Percentiles rank a stretch among this genome's conserved stretches.
phyloP scores from a whole-genome alignment of 2,113 vertebrate genomes.

The Dasyurus viverrinus region DNA sequence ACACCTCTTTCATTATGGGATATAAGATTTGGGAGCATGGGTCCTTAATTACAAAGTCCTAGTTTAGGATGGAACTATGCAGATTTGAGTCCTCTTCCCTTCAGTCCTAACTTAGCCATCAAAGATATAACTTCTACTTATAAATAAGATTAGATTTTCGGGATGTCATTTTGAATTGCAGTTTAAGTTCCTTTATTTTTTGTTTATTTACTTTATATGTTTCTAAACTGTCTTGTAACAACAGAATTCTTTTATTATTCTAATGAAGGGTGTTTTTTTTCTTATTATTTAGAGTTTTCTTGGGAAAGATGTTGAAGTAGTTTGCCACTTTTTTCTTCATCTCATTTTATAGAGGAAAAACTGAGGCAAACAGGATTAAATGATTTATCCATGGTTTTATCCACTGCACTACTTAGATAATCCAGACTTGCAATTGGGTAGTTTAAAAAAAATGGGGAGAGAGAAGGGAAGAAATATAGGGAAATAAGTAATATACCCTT shows the following conservation, averaged over 20 bases:
- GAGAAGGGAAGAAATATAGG: background rate
- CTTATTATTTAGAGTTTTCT: background rate
- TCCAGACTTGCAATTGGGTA: background rate
- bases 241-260: background rate
- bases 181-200: background rate
- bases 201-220: background rate
- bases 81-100: background rate
- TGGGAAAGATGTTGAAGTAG: background rate
- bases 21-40: background rate
- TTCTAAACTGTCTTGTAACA: background rate
- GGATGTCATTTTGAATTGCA: background rate
- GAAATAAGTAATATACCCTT: background rate
- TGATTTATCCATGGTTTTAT: background rate
- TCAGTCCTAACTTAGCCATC: background rate
- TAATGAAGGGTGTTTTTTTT: background rate
- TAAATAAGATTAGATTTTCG: background rate
- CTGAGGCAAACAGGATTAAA: background rate
- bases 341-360: background rate
- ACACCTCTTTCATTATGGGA: background rate
- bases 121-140: background rate
- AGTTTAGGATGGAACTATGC: background rate
- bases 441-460: background rate
- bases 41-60: background rate
- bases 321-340: background rate
- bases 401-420: background rate